Conservation (phyloP, 2,113 vertebrate species). For the Megaceryle torquata region DNA sequence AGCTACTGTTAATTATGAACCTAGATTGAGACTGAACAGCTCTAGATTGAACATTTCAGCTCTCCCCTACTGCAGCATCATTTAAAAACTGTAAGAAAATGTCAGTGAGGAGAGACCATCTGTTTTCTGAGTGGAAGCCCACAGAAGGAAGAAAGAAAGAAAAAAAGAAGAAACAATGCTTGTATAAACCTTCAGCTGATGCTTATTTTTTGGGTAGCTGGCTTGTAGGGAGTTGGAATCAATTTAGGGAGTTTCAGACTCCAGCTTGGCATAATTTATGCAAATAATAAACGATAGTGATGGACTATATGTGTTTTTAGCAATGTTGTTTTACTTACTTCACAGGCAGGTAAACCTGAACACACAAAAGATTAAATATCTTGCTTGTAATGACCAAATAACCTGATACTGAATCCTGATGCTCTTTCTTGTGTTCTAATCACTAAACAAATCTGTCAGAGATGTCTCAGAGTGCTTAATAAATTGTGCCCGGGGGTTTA, state of each 20-base stretch:
- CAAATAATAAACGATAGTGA: background rate
- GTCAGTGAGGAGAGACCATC: conserved; percentile 53
- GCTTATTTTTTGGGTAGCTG: background rate
- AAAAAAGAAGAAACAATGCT: conserved; percentile 28
- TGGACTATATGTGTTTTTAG: background rate
- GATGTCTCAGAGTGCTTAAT: conserved; percentile 48
- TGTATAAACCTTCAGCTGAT: conserved; percentile 6
- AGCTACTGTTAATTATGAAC: conserved; percentile 56
- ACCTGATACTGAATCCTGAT: conserved; percentile 13
- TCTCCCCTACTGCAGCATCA: conserved; percentile 12
- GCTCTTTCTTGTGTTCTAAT: conserved; percentile 15
- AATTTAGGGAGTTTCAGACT: background rate
- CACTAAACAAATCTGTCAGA: conserved; percentile 30
- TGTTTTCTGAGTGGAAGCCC: conserved; percentile 66
- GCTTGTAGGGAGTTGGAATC: background rate
- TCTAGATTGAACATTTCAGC: conserved; percentile 32
- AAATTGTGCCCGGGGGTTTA: conserved; percentile 39
- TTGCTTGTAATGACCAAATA: background rate
- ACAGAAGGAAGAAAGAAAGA: conserved; percentile 39
- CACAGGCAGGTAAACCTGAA: background rate
- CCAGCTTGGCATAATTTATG: background rate
- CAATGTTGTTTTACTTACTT: background rate
- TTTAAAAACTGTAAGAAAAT: conserved; percentile 72
- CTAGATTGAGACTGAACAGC: conserved; percentile 26
- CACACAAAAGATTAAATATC: background rate